A percentile compares a stretch with the other conserved stretches of the same genome.
Conservation (phyloP, 2,797 vertebrate species). For the Manis javanica region DNA sequence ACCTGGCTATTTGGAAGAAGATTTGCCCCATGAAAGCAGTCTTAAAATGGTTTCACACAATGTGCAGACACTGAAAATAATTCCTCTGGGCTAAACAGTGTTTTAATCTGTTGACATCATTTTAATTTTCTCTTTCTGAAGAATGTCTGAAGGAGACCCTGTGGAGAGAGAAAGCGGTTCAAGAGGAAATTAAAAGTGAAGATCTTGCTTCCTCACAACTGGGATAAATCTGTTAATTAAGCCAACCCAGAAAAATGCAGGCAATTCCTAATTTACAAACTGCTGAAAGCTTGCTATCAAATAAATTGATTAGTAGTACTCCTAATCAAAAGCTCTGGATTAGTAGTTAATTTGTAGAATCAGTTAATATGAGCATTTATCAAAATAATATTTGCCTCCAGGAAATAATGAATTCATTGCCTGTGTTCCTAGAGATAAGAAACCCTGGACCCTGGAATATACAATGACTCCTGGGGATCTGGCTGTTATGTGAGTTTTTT, state of each 20-base stretch:
- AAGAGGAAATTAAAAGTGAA: conserved; percentile 86
- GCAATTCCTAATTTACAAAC: conserved; percentile 80
- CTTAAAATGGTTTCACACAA: conserved; percentile 39
- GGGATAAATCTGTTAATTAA: conserved; percentile 82
- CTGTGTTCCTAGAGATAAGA: conserved; percentile 77
- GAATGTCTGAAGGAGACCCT: conserved; percentile 76
- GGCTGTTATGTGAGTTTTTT: not conserved
- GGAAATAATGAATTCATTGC: conserved; percentile 69
- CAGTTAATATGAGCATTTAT: conserved; percentile 84
- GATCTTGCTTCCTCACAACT: conserved; percentile 76
- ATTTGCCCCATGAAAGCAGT: conserved; percentile 10
- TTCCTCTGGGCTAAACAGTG: conserved; percentile 73
- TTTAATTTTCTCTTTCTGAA: conserved; percentile 83
- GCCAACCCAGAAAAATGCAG: conserved; percentile 70
- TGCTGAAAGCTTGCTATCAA: conserved; percentile 81
- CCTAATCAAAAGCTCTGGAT: conserved; percentile 82
- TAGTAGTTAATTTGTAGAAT: conserved; percentile 85
- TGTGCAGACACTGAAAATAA: conserved; percentile 52
- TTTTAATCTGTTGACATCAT: conserved; percentile 76
- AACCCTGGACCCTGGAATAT: conserved; percentile 51
- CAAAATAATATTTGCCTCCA: conserved; percentile 65
- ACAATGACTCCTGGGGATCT: conserved; percentile 32
- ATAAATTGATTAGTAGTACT: conserved; percentile 86
- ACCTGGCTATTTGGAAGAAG: not conserved
- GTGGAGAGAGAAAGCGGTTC: conserved; percentile 69